Conservation (phyloP, 2,888 invertebrate genomes). For the Zootermopsis nevadensis region DNA sequence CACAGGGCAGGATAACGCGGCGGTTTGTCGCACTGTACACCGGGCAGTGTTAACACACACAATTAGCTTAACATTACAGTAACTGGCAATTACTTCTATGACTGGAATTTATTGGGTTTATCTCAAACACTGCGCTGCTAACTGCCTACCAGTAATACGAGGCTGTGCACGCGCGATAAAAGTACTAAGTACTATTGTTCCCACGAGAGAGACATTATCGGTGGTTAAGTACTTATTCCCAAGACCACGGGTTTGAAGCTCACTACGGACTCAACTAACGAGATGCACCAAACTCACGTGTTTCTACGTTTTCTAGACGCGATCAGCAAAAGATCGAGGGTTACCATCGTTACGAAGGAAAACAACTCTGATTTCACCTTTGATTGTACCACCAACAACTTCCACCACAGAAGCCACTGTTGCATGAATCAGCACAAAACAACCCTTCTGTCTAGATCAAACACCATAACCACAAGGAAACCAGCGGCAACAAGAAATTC, state of each 20-base stretch:
- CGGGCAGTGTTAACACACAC: no score
- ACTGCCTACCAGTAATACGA: slow-evolving; percentile 1
- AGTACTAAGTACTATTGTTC: background rate
- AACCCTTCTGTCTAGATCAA: slow-evolving; percentile 17
- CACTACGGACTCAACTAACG: background rate
- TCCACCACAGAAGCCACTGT: no score
- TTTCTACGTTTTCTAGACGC: no score
- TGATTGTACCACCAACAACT: no score
- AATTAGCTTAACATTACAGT: no score
- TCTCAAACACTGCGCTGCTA: background rate
- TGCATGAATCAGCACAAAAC: background rate
- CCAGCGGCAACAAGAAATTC: background rate
- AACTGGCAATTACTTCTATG: background rate
- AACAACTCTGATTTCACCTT: no score
- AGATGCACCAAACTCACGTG: background rate
- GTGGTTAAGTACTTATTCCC: background rate
- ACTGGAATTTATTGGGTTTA: slow-evolving; percentile 13
- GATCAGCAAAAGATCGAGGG: no score
- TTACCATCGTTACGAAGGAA: no score
- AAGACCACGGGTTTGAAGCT: background rate
- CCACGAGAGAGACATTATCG: background rate
- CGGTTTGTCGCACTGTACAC: no score
- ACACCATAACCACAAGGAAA: slow-evolving; percentile 20
- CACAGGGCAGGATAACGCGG: no score
- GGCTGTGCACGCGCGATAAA: background rate